Percentiles rank a stretch among this genome's conserved stretches.
These are phyloP conservation scores for Scaptomyza reducta DNA, from an alignment of 2,888 invertebrate genomes.

Conservation along the genomic window DNA sequence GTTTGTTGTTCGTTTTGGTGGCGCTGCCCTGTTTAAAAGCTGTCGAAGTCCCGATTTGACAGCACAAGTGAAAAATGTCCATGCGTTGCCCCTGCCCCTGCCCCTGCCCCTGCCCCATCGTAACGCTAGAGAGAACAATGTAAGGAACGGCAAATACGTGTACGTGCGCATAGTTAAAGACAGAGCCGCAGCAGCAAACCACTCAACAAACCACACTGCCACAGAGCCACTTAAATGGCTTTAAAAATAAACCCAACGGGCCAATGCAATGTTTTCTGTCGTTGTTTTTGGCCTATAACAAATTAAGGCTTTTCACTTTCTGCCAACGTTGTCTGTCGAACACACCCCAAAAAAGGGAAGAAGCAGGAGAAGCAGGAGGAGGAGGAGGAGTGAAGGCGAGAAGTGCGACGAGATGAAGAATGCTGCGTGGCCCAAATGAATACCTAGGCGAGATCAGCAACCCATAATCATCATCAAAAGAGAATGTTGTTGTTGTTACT, in stretches of 20 bases:
- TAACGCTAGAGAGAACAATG: conserved; percentile 52
- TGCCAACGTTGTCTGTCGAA: conserved; percentile 49
- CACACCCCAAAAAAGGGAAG: conserved; percentile 61
- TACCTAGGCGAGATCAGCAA: conserved; percentile 64
- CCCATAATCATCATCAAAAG: conserved; percentile 75
- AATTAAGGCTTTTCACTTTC: conserved; percentile 82
- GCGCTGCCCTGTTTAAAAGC: conserved; percentile 68
- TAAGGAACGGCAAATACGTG: conserved; percentile 47
- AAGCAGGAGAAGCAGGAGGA: conserved; percentile 10
- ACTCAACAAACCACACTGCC: conserved; percentile 21
- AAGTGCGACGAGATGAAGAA: conserved; percentile 18
- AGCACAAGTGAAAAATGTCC: conserved; percentile 77
- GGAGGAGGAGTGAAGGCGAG: conserved; percentile 3
- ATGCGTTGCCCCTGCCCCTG: conserved; percentile 34
- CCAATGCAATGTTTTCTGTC: conserved; percentile 7
- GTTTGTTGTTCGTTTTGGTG: conserved; percentile 17
- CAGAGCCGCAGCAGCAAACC: background rate
- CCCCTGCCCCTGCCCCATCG: conserved; percentile 3
- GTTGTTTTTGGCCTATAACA: conserved; percentile 58
- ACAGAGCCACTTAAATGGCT: conserved; percentile 70
- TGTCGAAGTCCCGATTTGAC: conserved; percentile 80
- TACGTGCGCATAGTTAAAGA: conserved; percentile 44
- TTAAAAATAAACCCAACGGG: conserved; percentile 69
- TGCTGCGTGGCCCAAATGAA: conserved; percentile 74
- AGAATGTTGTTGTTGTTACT: conserved; percentile 13